phyloP scores from a whole-genome alignment of 2,888 invertebrate genomes.

The Phrixothrix hirtus region DNA sequence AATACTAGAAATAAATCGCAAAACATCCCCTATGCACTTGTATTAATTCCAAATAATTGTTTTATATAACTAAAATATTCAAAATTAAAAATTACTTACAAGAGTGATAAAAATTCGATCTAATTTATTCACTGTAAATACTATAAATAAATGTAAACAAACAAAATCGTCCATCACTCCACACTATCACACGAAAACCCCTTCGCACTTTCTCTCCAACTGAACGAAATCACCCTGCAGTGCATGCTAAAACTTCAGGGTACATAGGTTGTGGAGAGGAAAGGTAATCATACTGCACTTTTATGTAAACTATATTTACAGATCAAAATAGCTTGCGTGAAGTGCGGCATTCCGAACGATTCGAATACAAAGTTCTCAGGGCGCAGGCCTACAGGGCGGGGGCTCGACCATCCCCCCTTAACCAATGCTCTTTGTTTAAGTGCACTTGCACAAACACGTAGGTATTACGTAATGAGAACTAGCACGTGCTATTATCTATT shows the following conservation, averaged over 20 bases:
- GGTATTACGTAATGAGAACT: constrained; percentile 45
- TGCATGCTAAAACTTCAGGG: constrained; percentile 42
- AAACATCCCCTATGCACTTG: constrained; percentile 8
- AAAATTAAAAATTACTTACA: not conserved
- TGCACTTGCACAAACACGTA: constrained; percentile 49
- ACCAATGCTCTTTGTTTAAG: constrained; percentile 49
- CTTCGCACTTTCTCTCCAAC: constrained; percentile 52
- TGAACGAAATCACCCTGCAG: constrained; percentile 54
- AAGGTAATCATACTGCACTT: constrained; percentile 24
- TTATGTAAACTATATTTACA: constrained; percentile 16
- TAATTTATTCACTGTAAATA: constrained; percentile 15
- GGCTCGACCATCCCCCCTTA: constrained; percentile 34
- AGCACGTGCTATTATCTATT: constrained; percentile 11
- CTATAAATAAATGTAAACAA: constrained; percentile 52
- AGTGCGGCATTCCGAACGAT: constrained; percentile 57
- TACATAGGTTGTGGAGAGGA: constrained; percentile 28
- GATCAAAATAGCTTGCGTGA: constrained; percentile 59
- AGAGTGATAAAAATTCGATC: constrained; percentile 13
- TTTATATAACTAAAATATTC: too few species aligned
- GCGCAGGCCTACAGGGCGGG: constrained; percentile 36
- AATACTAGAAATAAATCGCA: too few species aligned
- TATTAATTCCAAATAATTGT: too few species aligned
- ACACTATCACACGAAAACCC: constrained; percentile 47
- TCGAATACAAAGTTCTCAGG: constrained; percentile 34
- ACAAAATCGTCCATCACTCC: constrained; percentile 49